These are phyloP conservation scores for Natrix natrix DNA, from an alignment of 2,797 vertebrate species.

Conservation along the genomic window DNA sequence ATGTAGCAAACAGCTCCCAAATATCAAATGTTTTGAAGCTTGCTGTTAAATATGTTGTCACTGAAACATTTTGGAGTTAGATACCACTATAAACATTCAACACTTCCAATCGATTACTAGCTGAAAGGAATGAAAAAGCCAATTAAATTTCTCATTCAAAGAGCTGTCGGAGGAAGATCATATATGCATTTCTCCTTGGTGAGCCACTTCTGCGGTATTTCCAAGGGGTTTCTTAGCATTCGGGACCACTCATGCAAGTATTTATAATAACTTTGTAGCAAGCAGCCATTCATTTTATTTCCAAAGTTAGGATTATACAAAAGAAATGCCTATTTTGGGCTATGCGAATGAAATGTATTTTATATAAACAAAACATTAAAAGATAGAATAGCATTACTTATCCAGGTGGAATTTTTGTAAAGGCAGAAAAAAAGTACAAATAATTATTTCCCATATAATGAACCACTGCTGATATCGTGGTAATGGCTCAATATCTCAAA, in stretches of 20 bases:
- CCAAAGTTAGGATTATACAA: slow-evolving; percentile 16
- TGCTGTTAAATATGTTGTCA: neutral
- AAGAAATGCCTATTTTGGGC: neutral
- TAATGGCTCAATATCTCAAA: neutral
- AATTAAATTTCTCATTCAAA: neutral
- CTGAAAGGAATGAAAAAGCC: neutral
- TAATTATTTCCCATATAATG: neutral
- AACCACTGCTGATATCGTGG: slow-evolving; percentile 22
- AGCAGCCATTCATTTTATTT: slow-evolving; percentile 19
- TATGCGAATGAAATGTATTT: neutral
- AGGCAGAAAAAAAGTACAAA: neutral
- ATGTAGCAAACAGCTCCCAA: neutral
- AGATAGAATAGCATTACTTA: no score
- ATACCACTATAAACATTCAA: rapidly evolving
- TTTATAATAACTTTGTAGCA: neutral
- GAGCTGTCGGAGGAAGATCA: neutral
- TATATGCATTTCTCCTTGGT: neutral
- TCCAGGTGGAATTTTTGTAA: neutral
- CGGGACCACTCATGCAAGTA: neutral
- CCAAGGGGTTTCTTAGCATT: rapidly evolving
- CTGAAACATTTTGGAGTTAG: neutral
- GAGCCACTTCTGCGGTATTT: neutral
- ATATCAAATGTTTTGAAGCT: neutral
- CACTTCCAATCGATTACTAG: neutral
- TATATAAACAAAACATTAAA: neutral